Base-by-base conservation (phyloP, 2,888 invertebrate genomes). In the Cephus pygmeus region DNA sequence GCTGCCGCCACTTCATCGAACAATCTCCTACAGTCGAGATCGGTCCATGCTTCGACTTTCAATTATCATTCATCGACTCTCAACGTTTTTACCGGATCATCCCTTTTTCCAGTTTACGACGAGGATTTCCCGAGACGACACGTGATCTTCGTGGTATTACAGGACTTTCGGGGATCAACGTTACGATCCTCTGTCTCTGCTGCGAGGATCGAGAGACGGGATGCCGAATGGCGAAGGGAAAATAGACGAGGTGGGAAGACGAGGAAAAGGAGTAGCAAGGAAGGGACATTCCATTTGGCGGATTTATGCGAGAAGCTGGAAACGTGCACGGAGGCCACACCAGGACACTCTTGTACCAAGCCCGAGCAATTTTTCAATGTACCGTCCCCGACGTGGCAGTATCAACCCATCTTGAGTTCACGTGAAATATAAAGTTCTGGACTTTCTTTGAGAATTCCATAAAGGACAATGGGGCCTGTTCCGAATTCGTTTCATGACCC, bases 251-350 rank as follows among this genome's bases (percentile, higher is more conserved):
- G 40, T 40, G 40, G 40, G 40, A 71, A 33, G 30, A 71, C 15
- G 31, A 30, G 33, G 30, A 30, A 33, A 34, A 34, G n/a, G 12
- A 15, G 33, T 73, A 76, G 34, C 77, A 79, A 80, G 78, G 79
- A 79, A 75, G 81, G 83, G 23, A 56, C 56, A 84, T 86, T 86
- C 84, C 87, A 88, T 88, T 88, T 84, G 81, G 83, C 84, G 83
- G 86, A 88, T 88, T 88, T 87, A 88, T 86, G 85, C 6, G 56
- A 56, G 1, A 56, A 56, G 56, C 56, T 23, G 23, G 56, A 9
- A 9, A 56, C 56, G 56, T 56, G 56, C 9, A 9, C 23, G 56
- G 23, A 23, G 23, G 9, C 56, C 23, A 23, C 56, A 0, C 15
- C 23, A 56, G 56, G 23, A 56, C 6, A 9, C 23, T 23, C 56